Conservation (phyloP, 2,797 vertebrate genomes). For the Cottoperca gobio region DNA sequence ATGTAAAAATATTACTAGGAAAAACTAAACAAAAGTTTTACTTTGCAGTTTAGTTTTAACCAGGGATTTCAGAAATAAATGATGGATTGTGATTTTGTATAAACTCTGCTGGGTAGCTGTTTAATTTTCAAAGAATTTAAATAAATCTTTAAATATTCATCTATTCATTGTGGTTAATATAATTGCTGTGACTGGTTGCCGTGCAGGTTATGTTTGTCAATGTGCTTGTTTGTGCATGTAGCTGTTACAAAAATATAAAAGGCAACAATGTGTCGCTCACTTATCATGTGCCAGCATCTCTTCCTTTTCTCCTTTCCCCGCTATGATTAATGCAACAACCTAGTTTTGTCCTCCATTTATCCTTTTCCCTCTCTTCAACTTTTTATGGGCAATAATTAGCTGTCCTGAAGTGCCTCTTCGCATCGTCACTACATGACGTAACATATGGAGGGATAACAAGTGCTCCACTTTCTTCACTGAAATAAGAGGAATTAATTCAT, state of each 20-base stretch:
- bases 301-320: slow-evolving; percentile 3
- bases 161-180: neutral
- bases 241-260: neutral
- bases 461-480: slow-evolving; percentile 26
- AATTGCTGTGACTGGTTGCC: neutral
- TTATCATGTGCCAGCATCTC: slow-evolving; percentile 15
- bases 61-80: neutral
- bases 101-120: neutral
- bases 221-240: neutral
- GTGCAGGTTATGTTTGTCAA: neutral
- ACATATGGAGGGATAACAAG: slow-evolving; percentile 45
- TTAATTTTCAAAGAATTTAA: neutral
- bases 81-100: neutral
- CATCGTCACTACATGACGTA: slow-evolving; percentile 6
- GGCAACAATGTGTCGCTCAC: slow-evolving; percentile 16
- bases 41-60: neutral
- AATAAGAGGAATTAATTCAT: slow-evolving; percentile 18
- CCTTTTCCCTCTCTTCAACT: slow-evolving; percentile 37
- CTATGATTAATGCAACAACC: slow-evolving; percentile 55
- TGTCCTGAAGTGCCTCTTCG: slow-evolving; percentile 23
- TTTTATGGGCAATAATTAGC: slow-evolving; percentile 62
- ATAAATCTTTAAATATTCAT: slow-evolving; percentile 12
- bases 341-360: slow-evolving; percentile 38
- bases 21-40: neutral
- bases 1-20: too few species aligned